Evolutionary conservation across 2,797 vertebrate species (phyloP), one percentile per base, ranked within the genome.

Genomic region (Ceyx erithaca): DNA sequence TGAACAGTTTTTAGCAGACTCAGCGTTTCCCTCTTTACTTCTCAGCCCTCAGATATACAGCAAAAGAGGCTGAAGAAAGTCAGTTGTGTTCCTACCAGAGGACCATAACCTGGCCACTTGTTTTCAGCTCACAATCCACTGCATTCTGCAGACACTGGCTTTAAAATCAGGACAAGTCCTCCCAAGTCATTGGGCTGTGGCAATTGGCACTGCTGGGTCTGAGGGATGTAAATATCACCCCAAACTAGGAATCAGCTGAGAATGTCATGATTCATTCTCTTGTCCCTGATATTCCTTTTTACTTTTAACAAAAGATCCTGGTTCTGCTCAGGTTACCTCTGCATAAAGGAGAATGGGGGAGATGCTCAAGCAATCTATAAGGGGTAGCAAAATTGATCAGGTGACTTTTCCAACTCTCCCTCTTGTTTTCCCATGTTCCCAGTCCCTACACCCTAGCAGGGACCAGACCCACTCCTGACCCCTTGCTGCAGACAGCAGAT

Each of bases 1-100:
- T 77, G 62, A 95, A 57, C 69, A 81, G 90, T 89, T 97, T 97
- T 97, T 95, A 97, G 96, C 94, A 97, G 89, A 93, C 92, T 94
- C 96, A 96, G 92, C 90, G 0, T 96, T 97, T 94, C 86, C 43
- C 81, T 95, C 93, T 97, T 91, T 90, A 87, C 84, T 96, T 90
- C 89, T 96, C 95, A 96, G 93, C 62, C 83, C 83, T 95, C 30
- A 5, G 63, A 68, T 67, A 78, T 84, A 70, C 77, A 85, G 81
- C 90, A 91, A 67, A 93, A 80, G 76, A 96, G 85, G 90, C 87
- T 87, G 81, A 84, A 93, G 85, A 91, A 97, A 96, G 93, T 73
- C 81, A 80, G 87, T 92, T 95, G 95, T 95, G 78, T 97, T 97
- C 93, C 80, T 89, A 64, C 84, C 77, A 75, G 90, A 95, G 95